Percentiles rank a stretch among this genome's conserved stretches.
These are phyloP conservation scores for Trachemys scripta DNA, from an alignment of 2,113 vertebrate species.

Conservation along the genomic window DNA sequence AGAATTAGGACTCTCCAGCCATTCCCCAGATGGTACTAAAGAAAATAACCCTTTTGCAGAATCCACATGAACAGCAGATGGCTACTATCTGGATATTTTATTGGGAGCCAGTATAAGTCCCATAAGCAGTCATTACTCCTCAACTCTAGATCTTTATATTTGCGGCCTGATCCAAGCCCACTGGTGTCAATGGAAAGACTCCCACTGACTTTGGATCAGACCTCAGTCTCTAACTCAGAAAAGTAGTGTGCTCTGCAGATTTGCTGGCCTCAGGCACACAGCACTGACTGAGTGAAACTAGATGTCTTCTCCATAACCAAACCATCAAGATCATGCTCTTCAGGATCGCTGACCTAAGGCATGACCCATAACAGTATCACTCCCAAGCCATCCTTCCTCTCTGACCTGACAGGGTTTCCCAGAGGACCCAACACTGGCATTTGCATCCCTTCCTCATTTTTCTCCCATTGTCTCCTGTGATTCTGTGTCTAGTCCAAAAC, in stretches of 20 bases:
- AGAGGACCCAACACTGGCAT: neutral
- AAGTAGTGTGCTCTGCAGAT: conserved; percentile 81
- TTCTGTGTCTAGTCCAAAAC: conserved; percentile 32
- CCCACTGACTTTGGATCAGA: neutral
- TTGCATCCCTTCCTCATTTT: neutral
- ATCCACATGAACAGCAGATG: fast-evolving
- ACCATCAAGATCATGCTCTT: neutral
- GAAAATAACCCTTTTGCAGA: neutral
- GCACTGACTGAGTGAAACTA: neutral
- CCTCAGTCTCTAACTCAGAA: neutral
- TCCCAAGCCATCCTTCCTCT: neutral
- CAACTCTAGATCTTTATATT: neutral
- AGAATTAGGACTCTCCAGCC: neutral
- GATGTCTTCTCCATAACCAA: neutral
- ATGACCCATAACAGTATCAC: neutral
- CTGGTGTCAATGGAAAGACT: neutral
- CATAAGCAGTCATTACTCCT: neutral
- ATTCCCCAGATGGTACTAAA: neutral
- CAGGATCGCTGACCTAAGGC: conserved; percentile 72
- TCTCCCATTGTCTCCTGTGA: neutral
- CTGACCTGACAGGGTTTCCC: neutral
- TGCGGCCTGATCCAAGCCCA: neutral
- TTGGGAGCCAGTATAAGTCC: neutral
- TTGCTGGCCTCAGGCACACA: conserved; percentile 86
- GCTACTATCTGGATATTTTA: neutral